Percentiles rank a stretch among this genome's conserved stretches.
phyloP scores from a whole-genome alignment of 1,140 invertebrate species.

The Drosophila nigrodunni region DNA sequence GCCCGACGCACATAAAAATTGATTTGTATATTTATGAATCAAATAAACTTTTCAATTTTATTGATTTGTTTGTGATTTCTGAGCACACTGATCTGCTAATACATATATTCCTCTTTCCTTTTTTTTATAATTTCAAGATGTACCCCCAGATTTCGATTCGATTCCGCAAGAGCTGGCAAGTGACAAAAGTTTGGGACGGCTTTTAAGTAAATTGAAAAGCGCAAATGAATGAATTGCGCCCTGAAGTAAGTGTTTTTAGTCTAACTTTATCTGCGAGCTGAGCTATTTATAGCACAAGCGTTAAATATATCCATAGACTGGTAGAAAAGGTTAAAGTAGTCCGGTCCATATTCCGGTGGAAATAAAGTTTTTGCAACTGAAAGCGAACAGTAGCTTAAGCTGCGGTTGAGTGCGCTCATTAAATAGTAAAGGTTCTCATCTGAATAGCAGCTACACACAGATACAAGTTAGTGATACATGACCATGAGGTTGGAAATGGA shows the following conservation, averaged over 20 bases:
- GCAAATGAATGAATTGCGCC: conserved; percentile 35
- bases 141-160: conserved; percentile 17
- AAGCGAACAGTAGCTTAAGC: conserved; percentile 29
- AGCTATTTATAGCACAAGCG: conserved; percentile 54
- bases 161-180: conserved; percentile 16
- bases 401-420: conserved; percentile 67
- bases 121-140: conserved; percentile 1
- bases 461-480: conserved; percentile 12
- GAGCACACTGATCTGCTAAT: conserved; percentile 43
- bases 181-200: conserved; percentile 34
- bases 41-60: conserved; percentile 77
- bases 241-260: conserved; percentile 33
- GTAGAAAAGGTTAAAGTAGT: conserved; percentile 37
- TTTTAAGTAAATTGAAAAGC: conserved; percentile 67
- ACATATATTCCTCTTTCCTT: neutral
- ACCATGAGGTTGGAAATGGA: conserved; percentile 31
- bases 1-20: conserved; percentile 57
- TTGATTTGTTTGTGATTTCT: conserved; percentile 70
- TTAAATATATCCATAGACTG: conserved; percentile 40
- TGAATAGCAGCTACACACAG: neutral
- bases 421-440: conserved; percentile 59
- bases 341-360: neutral
- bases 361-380: conserved; percentile 32
- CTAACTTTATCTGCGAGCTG: conserved; percentile 9
- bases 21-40: conserved; percentile 78